Evolutionary conservation across 2,797 vertebrate species (phyloP).

Genomic region (Pterois miles): DNA sequence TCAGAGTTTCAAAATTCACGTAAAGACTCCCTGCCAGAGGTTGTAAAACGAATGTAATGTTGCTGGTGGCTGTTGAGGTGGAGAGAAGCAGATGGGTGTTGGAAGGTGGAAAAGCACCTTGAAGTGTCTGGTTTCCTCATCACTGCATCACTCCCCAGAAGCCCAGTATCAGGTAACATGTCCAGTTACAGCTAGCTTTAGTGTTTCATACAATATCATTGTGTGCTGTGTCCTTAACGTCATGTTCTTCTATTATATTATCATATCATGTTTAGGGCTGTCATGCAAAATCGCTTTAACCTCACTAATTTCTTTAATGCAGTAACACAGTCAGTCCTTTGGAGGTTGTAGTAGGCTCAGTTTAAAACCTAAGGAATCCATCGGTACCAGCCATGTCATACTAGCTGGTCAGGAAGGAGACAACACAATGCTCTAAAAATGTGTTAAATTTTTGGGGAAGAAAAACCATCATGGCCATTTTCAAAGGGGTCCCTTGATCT

Average conservation of each 20-base stretch:
- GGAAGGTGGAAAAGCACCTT: background rate
- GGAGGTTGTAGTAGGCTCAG: too few species aligned
- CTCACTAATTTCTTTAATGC: too few species aligned
- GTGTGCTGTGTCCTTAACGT: background rate
- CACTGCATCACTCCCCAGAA: background rate
- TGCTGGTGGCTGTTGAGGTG: background rate
- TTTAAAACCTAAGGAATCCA: too few species aligned
- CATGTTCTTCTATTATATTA: background rate
- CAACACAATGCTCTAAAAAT: too few species aligned
- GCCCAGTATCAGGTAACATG: background rate
- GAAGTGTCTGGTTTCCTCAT: background rate
- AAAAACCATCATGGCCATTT: too few species aligned
- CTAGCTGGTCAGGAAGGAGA: too few species aligned
- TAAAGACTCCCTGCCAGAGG: background rate
- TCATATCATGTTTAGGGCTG: too few species aligned
- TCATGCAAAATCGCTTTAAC: too few species aligned
- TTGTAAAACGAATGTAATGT: background rate
- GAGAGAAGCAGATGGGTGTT: background rate
- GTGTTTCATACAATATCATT: background rate
- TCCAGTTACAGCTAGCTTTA: background rate
- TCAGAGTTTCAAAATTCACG: background rate
- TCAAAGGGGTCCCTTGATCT: too few species aligned
- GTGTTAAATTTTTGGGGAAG: too few species aligned
- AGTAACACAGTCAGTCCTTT: too few species aligned
- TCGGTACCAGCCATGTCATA: too few species aligned